phyloP scores from a whole-genome alignment of 2,113 vertebrate species.

The Elgaria multicarinata region DNA sequence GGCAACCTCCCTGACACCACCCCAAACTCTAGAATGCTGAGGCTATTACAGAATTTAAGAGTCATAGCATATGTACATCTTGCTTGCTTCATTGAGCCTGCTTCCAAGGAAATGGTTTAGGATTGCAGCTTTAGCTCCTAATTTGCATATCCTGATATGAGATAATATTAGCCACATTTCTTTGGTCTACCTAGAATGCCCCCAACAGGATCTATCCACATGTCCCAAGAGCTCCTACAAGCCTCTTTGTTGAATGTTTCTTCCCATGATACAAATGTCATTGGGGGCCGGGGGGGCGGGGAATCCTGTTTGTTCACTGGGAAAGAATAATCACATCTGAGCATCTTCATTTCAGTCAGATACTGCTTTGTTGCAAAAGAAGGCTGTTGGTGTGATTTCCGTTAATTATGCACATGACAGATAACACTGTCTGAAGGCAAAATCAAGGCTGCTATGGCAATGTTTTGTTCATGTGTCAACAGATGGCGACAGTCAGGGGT shows the following conservation, averaged over 20 bases:
- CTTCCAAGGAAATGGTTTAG: conserved; percentile 6
- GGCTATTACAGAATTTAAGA: neutral
- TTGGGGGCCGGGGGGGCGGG: no score
- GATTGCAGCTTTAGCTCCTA: neutral
- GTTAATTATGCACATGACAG: conserved; percentile 28
- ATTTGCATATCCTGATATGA: neutral
- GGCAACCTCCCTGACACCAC: neutral
- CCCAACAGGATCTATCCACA: neutral
- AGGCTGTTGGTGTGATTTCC: conserved; percentile 2
- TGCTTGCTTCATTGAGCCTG: neutral
- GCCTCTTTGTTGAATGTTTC: neutral
- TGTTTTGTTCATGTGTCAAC: conserved; percentile 13
- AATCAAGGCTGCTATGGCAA: neutral
- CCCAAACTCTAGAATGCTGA: neutral
- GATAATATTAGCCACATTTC: neutral
- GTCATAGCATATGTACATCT: neutral
- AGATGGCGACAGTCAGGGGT: neutral
- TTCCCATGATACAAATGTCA: conserved; percentile 32
- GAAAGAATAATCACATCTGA: conserved; percentile 37
- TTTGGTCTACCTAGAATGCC: conserved; percentile 14
- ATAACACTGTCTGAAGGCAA: conserved; percentile 7
- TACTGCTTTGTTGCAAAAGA: neutral
- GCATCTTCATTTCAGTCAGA: conserved; percentile 23
- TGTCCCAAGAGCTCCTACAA: neutral
- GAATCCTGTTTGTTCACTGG: neutral